Evolutionary conservation across 2,888 invertebrate species (phyloP), one percentile per base, ranked within the genome.

Genomic region (Apodemia mormo): DNA sequence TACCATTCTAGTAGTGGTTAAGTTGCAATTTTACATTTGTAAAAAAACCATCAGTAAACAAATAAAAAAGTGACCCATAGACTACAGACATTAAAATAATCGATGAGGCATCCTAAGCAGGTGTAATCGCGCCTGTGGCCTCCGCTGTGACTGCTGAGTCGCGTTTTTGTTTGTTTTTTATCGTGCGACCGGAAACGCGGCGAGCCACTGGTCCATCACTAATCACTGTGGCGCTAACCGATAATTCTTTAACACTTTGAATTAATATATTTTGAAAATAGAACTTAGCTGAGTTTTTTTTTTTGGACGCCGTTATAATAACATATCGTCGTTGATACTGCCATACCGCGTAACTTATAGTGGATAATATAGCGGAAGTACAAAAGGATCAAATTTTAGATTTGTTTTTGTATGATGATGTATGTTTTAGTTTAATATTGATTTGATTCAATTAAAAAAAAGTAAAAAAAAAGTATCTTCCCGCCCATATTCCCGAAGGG

Each of bases 141-240:
- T 33, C 61, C 33, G 61, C 33, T 64, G 61, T 37, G 61, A 64
- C 61, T 64, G 61, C 61, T 64, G 61, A 64, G 61, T 64, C 77
- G 76, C 78, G 78, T 77, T 80, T 77, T 84, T 82, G 80, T 82
- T 72, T 70, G 72, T 75, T 81, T 81, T 80, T 79, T 71, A 75
- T 73, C 76, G 75, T 67, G 72, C 61, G 74, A 71, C 72, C 81
- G 83, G 84, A 83, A 82, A 76, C 78, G 75, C 72, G 70, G 71
- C 68, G 67, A 67, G 65, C 68, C 72, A 76, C 74, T 78, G 76
- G 77, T 69, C 74, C 79, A 80, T 76, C 81, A 80, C 84, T 84
- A 84, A 85, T 83, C 71, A 75, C 66, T 70, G 74, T 69, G 76
- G 79, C 79, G 77, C 78, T 80, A 73, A 75, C 70, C 66, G 73